Evolutionary conservation across 1,140 invertebrate genomes (phyloP), one percentile per base, ranked within the genome.

Genomic region (Zaprionus gabonicus): DNA sequence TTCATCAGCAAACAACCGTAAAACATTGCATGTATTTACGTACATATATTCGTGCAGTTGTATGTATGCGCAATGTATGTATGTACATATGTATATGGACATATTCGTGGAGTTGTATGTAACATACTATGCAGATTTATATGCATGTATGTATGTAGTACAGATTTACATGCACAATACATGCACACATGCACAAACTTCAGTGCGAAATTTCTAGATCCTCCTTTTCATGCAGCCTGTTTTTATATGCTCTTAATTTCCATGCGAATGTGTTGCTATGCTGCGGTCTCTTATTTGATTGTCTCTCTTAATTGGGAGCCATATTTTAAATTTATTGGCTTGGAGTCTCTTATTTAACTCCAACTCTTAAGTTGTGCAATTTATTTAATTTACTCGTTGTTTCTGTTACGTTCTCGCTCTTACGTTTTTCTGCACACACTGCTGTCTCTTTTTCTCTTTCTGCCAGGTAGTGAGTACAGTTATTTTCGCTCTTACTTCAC

Each of bases 311-410:
- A n/a, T 12, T 58, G 28, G 9, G 2, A 10, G n/a, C 28, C 9
- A 28, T 28, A 5, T 34, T 9, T 34, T 0, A 34, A 10, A 34
- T 34, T 34, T 2, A 17, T 46, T 46, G 17, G 13, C 0, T 4
- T 23, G 10, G 28, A 31, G 17, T 31, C 31, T 53, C 2, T 6
- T 28, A 51, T 20, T 49, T 13, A 25, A 4, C 41, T 38, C 4
- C 1, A 31, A 25, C 4, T 53, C 25, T 36, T 55, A 36, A n/a
- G 17, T 58, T 9, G 5, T 4, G 28, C 53, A 57, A 17, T 31
- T 17, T 57, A 55, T 23, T 1, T 17, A 41, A 58, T 31, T 27
- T 41, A 7, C 65, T 27, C 38, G 38, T 49, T 58, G 65, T 57
- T 58, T 68, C 36, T 58, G 17, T 9, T n/a, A 20, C 6, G 6